phyloP scores from a whole-genome alignment of 2,888 invertebrate species.

The Trichogramma evanescens region DNA sequence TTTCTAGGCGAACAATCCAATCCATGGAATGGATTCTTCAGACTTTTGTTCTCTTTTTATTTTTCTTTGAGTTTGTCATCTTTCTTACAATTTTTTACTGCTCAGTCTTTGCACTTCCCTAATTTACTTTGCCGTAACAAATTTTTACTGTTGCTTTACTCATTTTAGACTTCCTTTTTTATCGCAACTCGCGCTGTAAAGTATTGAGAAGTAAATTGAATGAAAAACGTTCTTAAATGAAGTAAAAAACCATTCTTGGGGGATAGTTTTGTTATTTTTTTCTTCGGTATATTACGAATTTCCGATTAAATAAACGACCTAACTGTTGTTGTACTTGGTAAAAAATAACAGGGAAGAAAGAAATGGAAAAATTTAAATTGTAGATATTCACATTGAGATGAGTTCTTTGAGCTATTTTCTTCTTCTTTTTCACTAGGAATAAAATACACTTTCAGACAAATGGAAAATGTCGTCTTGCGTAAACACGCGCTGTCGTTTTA shows the following conservation, averaged over 20 bases:
- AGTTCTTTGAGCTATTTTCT: slow-evolving; percentile 2
- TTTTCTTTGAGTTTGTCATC: background rate
- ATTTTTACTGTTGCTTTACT: no score
- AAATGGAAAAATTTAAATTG: no score
- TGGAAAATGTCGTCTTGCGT: slow-evolving; percentile 8
- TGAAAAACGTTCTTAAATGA: no score
- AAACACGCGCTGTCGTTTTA: slow-evolving; percentile 9
- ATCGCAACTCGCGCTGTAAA: no score
- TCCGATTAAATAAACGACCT: slow-evolving; percentile 4
- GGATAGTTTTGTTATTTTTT: slow-evolving; percentile 1
- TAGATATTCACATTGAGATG: slow-evolving; percentile 5
- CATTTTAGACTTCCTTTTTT: no score
- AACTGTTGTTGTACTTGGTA: background rate
- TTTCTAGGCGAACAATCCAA: background rate
- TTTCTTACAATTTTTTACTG: no score
- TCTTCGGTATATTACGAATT: slow-evolving; percentile 8
- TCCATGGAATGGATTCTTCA: background rate
- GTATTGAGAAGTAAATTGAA: no score
- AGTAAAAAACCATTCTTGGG: no score
- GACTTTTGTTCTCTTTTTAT: background rate
- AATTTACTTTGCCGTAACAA: no score
- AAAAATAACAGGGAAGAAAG: background rate
- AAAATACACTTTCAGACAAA: slow-evolving; percentile 8
- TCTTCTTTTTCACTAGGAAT: background rate
- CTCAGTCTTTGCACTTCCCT: no score